Conservation (phyloP, 2,888 invertebrate species). For the Plusia festucae region DNA sequence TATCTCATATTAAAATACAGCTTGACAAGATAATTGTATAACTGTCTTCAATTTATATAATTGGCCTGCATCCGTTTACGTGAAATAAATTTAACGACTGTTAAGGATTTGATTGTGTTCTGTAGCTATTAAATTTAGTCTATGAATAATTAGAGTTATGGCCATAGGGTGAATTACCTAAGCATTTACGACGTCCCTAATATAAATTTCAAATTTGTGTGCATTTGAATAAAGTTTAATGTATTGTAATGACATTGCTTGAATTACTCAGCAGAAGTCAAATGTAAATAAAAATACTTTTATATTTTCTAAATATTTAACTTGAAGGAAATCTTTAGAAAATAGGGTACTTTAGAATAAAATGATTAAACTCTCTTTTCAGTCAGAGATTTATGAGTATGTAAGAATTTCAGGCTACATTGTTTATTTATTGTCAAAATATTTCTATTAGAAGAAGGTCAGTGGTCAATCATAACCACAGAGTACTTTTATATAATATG, state of each 20-base stretch:
- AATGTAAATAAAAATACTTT: not conserved
- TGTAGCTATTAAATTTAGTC: slow-evolving; percentile 19
- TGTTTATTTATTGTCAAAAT: not conserved
- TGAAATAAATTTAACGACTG: not conserved
- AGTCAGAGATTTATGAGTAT: not conserved
- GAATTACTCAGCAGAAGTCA: not conserved
- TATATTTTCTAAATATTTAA: too few relatives aligned
- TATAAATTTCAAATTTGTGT: slow-evolving; percentile 62
- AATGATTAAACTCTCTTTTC: not conserved
- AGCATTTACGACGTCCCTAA: slow-evolving; percentile 48
- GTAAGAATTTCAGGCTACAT: too few relatives aligned
- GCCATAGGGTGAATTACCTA: slow-evolving; percentile 32
- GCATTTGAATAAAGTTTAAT: slow-evolving; percentile 25
- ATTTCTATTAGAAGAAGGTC: not conserved
- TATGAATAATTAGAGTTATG: slow-evolving; percentile 41
- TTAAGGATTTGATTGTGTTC: slow-evolving; percentile 1
- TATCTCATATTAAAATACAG: too few relatives aligned
- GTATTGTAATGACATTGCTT: slow-evolving; percentile 36
- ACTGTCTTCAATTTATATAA: not conserved
- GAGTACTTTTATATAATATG: too few relatives aligned
- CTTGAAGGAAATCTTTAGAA: too few relatives aligned
- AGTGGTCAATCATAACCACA: too few relatives aligned
- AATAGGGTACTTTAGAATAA: too few relatives aligned
- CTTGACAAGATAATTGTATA: not conserved
- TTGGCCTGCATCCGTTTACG: not conserved